Evolutionary conservation across 2,113 vertebrate species (phyloP).

Genomic region (Hyperoodon ampullatus): DNA sequence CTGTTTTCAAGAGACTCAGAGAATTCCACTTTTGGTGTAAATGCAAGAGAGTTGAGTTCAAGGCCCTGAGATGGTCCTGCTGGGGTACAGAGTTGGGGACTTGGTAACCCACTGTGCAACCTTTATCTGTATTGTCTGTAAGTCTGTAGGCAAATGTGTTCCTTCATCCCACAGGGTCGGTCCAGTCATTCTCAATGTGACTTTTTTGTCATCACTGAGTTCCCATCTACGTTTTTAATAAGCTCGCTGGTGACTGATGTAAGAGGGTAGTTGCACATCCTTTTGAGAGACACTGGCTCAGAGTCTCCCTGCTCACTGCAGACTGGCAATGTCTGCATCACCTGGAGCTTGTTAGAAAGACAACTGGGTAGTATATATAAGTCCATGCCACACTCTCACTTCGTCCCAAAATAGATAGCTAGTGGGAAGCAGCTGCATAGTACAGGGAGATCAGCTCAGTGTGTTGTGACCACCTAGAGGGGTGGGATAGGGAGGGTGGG

Average conservation of each 20-base stretch:
- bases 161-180: too few relatives aligned
- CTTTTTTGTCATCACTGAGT: not conserved
- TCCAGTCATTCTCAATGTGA: not conserved
- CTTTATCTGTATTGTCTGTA: accelerated
- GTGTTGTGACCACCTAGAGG: too few relatives aligned
- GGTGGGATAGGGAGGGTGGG: too few relatives aligned
- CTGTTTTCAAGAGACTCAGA: not conserved
- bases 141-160: not conserved
- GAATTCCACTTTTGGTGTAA: not conserved
- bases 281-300: not conserved
- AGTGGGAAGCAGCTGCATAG: too few relatives aligned
- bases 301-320: not conserved
- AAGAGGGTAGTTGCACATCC: not conserved
- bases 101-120: accelerated
- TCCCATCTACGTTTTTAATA: not conserved
- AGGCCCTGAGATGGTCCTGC: not conserved
- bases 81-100: not conserved
- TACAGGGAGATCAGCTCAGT: too few relatives aligned
- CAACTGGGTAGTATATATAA: too few relatives aligned
- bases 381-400: too few relatives aligned
- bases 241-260: not conserved
- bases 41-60: not conserved
- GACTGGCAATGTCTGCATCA: not conserved
- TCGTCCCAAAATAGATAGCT: too few relatives aligned
- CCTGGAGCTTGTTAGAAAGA: not conserved